These are phyloP conservation scores for Larimichthys polyactis DNA, from an alignment of 2,113 vertebrate species.

Conservation along the genomic window DNA sequence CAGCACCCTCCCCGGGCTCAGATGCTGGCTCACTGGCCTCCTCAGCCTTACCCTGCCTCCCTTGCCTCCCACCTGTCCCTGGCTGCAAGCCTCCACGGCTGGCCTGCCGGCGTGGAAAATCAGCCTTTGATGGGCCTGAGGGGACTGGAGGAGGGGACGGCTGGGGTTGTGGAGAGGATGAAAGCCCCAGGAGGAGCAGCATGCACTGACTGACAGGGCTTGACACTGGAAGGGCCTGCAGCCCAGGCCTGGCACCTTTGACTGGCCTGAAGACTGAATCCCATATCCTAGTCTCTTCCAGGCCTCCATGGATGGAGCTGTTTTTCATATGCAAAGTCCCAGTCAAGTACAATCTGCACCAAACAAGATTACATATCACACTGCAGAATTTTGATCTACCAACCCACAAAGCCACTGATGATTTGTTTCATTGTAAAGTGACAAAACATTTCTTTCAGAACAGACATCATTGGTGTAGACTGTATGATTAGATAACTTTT, in stretches of 20 bases:
- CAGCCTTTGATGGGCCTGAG: conserved; percentile 86
- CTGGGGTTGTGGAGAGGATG: conserved; percentile 54
- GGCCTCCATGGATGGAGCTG: not conserved
- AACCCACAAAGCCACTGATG: not conserved
- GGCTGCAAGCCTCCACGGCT: conserved; percentile 78
- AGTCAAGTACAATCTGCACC: not conserved
- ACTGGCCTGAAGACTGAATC: conserved; percentile 27
- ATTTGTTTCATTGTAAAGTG: not conserved
- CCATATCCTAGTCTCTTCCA: not conserved
- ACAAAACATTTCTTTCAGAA: not conserved
- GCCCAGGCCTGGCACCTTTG: conserved; percentile 64
- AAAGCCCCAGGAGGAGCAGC: conserved; percentile 67
- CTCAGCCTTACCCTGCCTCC: conserved; percentile 53
- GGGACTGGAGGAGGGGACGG: conserved; percentile 61
- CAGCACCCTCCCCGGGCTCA: conserved; percentile 72
- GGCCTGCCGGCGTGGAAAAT: conserved; percentile 85
- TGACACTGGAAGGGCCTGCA: conserved; percentile 66
- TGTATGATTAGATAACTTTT: not conserved
- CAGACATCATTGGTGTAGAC: not conserved
- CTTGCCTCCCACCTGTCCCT: conserved; percentile 84
- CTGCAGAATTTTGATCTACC: not conserved
- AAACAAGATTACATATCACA: not conserved
- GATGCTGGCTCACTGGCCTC: conserved; percentile 76
- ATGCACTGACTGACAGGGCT: conserved; percentile 73
- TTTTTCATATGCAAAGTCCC: not conserved